Evolutionary conservation across 2,888 invertebrate genomes (phyloP), one percentile per base, ranked within the genome.

Genomic region (Parapristionchus giblindavisi): DNA sequence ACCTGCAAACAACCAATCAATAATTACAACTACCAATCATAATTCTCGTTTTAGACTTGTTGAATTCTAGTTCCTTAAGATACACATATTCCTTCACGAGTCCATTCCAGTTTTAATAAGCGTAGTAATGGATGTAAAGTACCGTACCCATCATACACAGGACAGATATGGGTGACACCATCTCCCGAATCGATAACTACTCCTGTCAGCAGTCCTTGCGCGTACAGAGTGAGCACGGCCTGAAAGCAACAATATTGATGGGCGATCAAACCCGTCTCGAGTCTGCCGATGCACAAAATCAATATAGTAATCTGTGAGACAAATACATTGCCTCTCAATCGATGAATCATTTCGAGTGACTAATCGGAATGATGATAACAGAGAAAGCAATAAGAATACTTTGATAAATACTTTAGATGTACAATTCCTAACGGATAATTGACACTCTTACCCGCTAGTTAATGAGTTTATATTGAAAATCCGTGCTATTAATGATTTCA

Each of bases 161-260:
- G 99, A 88, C 98, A 99, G 79, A 99, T 97, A 89, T 99, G 99
- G 3, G 99, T 99, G 0, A 99, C 99, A 63, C 99, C 99, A 89
- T 99, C 99, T 1, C 99, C 83, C 3, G 83, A 83, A 90, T 99
- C 99, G 0, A 99, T 95, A 0, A 99, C 99, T 0, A 99, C 96
- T 17, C 99, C 99, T 17, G 97, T 98, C 76, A 97, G 92, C 27
- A 99, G 91, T 70, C 99, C 91, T 88, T 91, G 91, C 66, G 91
- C 91, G 86, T 91, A 91, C 24, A 91, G 86, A 27, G 91, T 91
- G 40, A 91, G 85, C 43, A 91, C 90, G 74, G 91, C 91, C 86
- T 91, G 88, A 76, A 84, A 77, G 38, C 51, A 8, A 8, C n/a
- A 61, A 14, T 27, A 29, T 29, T 56, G 27, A 3, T 56, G 27